Evolutionary conservation across 1,140 invertebrate genomes (phyloP), one percentile per base, ranked within the genome.

Genomic region (Sinella curviseta): DNA sequence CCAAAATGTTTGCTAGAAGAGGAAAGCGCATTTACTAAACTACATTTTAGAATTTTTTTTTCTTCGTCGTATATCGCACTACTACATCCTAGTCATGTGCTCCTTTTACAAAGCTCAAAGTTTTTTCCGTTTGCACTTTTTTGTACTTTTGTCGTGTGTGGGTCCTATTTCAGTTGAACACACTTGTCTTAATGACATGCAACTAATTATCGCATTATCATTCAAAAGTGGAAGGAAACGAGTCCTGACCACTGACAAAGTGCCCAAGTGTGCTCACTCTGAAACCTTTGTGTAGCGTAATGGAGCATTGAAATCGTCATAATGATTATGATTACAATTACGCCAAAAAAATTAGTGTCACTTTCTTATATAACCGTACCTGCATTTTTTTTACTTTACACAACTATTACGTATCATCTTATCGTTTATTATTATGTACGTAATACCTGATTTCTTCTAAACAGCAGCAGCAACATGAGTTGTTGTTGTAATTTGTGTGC

Each of bases 321-420:
- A 33, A 70, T 70, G 65, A 70, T 30, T 31, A 31, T 70, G 57
- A 65, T 65, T 8, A 65, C 57, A 31, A 70, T 33, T 70, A 16
- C 65, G 65, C 65, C 65, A 70, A 70, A 70, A 70, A 33, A 70
- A 70, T 70, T 70, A 70, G 65, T 70, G 65, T 31, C 65, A 70
- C 30, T 70, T 70, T 70, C 24, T 30, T 33, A 70, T 70, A 33
- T 31, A 48, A 70, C 65, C 31, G 65, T 70, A 70, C 65, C 65
- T 70, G 65, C 65, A 70, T 31, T 30, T 70, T 65, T 65, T 65
- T 26, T 65, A 65, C 24, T 17, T 17, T 65, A 65, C 16, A n/a
- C n/a, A n/a, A n/a, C 24, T 65, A 65, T 65, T 48, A 48, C 8
- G 39, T n/a, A 20, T 48, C 20, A 12, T 20, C 20, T 8, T 48